These are phyloP conservation scores for Smutsia gigantea DNA, from an alignment of 2,797 vertebrate genomes.

Conservation along the genomic window DNA sequence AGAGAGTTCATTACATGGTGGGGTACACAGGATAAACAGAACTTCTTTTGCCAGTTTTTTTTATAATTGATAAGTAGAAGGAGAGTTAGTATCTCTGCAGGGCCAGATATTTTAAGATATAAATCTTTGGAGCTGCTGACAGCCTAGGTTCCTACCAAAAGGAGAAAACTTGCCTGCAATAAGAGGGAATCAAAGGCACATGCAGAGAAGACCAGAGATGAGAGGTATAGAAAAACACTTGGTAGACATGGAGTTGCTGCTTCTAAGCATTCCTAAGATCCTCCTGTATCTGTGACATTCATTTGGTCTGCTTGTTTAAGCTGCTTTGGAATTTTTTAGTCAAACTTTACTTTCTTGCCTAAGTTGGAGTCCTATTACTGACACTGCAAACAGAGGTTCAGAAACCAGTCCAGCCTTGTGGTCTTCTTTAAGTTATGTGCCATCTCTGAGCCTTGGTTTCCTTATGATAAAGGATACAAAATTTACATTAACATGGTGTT, in stretches of 20 bases:
- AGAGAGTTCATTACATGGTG: background rate
- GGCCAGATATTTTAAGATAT: background rate
- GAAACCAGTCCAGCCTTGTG: background rate
- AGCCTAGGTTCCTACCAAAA: background rate
- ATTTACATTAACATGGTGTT: background rate
- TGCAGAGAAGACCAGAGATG: background rate
- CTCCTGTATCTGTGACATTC: background rate
- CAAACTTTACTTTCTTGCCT: background rate
- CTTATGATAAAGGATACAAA: background rate
- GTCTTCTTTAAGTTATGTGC: background rate
- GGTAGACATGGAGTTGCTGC: background rate
- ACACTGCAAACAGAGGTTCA: background rate
- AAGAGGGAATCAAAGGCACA: background rate
- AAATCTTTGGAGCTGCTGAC: background rate
- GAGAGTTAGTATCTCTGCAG: background rate
- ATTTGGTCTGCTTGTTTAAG: background rate
- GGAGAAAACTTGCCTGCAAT: background rate
- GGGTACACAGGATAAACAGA: background rate
- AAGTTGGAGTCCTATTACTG: background rate
- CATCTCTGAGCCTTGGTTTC: background rate
- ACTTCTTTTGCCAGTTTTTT: background rate
- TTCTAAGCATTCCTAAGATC: background rate
- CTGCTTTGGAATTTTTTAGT: background rate
- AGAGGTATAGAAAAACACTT: background rate
- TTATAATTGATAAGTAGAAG: background rate